Evolutionary conservation across 2,888 invertebrate species (phyloP).

Genomic region (Idaea dimidiata): DNA sequence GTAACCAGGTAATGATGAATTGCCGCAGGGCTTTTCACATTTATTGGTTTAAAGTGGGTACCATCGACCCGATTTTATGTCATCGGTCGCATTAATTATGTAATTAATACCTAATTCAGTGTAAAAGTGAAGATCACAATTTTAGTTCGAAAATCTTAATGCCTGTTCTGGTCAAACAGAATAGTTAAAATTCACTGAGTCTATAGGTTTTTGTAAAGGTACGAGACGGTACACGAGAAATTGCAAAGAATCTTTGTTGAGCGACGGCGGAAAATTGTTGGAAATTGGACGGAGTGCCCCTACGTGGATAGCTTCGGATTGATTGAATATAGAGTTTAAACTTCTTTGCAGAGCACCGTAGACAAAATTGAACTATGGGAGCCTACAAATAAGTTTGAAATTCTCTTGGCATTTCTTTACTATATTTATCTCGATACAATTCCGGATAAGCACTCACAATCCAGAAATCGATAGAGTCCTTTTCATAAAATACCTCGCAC

Average conservation of each 20-base stretch:
- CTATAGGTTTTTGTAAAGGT: neutral
- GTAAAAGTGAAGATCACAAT: too few species aligned
- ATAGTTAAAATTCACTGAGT: neutral
- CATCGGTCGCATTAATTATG: too few species aligned
- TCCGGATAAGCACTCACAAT: neutral
- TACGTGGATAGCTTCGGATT: slow-evolving; percentile 10
- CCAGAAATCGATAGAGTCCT: neutral
- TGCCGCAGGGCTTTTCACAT: too few species aligned
- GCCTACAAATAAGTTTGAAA: neutral
- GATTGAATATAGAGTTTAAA: slow-evolving; percentile 1
- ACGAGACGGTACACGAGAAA: neutral
- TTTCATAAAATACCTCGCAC: neutral
- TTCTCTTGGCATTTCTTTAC: neutral
- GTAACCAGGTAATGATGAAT: too few species aligned
- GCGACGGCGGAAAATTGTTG: slow-evolving; percentile 21
- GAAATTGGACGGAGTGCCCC: slow-evolving; percentile 21
- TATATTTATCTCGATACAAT: neutral
- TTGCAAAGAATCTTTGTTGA: slow-evolving; percentile 13
- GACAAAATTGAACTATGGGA: neutral
- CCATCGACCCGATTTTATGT: too few species aligned
- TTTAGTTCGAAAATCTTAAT: too few species aligned
- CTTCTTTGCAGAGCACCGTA: slow-evolving; percentile 2
- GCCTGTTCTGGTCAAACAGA: too few species aligned
- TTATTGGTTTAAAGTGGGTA: too few species aligned
- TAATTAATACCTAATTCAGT: too few species aligned